A percentile compares a stretch with the other conserved stretches of the same genome.
Conservation (phyloP, 2,113 vertebrate genomes). For the Hydrochoerus hydrochaeris region DNA sequence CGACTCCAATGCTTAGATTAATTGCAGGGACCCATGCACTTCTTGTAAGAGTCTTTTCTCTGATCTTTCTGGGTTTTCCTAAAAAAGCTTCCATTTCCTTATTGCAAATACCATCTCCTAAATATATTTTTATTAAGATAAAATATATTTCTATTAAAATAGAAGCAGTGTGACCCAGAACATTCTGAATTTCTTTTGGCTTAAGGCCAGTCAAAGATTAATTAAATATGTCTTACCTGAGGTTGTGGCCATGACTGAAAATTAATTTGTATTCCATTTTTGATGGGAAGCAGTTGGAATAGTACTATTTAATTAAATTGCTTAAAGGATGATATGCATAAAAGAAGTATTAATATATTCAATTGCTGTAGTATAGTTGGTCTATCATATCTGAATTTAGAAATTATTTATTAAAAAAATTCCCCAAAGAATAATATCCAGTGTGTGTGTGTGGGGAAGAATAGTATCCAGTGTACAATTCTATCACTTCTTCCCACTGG, state of each 20-base stretch:
- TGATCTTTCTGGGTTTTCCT: neutral
- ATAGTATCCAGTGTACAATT: neutral
- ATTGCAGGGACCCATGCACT: rapidly evolving
- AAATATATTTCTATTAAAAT: slow-evolving; percentile 18
- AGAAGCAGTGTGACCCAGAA: neutral
- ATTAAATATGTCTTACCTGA: slow-evolving; percentile 31
- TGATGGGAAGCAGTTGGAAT: neutral
- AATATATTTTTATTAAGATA: neutral
- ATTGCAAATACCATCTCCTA: neutral
- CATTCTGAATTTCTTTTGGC: slow-evolving; percentile 12
- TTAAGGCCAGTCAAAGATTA: slow-evolving; percentile 32
- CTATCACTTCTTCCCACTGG: too few relatives aligned
- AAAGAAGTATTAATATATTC: neutral
- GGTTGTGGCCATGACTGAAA: neutral
- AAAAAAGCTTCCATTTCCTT: neutral
- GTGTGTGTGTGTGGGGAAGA: too few relatives aligned
- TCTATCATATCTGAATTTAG: neutral
- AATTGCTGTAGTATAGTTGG: neutral
- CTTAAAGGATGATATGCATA: neutral
- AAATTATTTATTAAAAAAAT: slow-evolving; percentile 13
- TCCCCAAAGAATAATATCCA: neutral
- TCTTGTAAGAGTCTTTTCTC: neutral
- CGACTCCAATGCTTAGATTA: neutral
- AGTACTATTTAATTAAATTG: neutral
- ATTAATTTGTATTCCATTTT: neutral